phyloP scores from a whole-genome alignment of 2,797 vertebrate species.

The Rhabdophis nuchalis region DNA sequence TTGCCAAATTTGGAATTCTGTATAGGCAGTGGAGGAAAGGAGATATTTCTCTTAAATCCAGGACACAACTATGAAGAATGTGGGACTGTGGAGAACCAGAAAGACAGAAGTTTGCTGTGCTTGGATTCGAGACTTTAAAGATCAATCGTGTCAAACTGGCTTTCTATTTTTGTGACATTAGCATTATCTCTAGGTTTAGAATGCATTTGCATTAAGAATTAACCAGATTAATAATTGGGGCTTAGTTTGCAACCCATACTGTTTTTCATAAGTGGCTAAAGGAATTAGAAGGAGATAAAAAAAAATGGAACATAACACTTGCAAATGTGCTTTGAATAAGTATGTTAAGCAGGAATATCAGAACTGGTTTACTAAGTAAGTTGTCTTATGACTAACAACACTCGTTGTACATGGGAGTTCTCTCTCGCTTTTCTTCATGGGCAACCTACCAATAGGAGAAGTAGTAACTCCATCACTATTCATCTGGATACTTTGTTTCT shows the following conservation, averaged over 20 bases:
- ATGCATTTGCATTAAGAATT: background rate
- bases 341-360: background rate
- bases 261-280: background rate
- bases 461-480: background rate
- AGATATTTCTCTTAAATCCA: background rate
- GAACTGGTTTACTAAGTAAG: background rate
- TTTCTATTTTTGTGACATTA: background rate
- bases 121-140: background rate
- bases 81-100: background rate
- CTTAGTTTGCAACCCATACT: background rate
- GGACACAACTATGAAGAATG: slow-evolving; percentile 21
- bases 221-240: background rate
- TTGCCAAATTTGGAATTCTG: slow-evolving; percentile 1
- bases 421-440: background rate
- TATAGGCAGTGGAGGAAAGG: background rate
- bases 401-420: background rate
- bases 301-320: background rate
- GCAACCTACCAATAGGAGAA: background rate
- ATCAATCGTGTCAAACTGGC: background rate
- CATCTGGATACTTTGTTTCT: background rate
- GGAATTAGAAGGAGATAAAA: background rate
- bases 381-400: background rate
- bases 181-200: slow-evolving; percentile 17
- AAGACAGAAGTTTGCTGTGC: background rate
- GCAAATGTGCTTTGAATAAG: background rate